These are phyloP conservation scores for Irena cyanogastra DNA, from an alignment of 2,113 vertebrate species.

Conservation along the genomic window DNA sequence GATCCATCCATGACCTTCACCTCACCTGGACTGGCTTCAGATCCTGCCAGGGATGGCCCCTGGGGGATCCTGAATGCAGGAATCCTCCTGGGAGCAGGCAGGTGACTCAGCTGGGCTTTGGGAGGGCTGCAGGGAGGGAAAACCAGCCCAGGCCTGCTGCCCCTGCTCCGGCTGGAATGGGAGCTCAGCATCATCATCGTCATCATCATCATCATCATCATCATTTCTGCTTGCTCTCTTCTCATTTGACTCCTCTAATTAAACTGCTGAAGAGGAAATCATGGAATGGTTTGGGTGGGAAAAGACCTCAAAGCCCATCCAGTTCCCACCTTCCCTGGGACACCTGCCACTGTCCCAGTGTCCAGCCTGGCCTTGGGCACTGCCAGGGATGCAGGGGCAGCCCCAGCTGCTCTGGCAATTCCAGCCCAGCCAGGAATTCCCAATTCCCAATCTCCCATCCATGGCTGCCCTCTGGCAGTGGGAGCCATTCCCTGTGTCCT, in stretches of 20 bases:
- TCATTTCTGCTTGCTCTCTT: background rate
- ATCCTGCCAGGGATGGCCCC: background rate
- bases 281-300: background rate
- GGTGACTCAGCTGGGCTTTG: background rate
- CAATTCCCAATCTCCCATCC: background rate
- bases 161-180: background rate
- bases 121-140: background rate
- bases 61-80: rapidly evolving
- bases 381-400: background rate
- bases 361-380: background rate
- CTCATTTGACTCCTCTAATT: background rate
- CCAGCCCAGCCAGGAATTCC: background rate
- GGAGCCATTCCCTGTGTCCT: background rate
- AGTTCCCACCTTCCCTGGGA: background rate
- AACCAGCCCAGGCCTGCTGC: background rate
- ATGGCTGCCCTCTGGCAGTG: background rate
- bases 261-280: background rate
- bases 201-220: no score
- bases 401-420: background rate
- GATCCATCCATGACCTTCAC: no score
- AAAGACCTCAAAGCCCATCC: background rate
- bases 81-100: rapidly evolving
- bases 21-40: no score
- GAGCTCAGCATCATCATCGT: background rate
- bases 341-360: rapidly evolving